These are phyloP conservation scores for Trachelus troglodyta DNA, from an alignment of 2,888 invertebrate genomes.

Conservation along the genomic window DNA sequence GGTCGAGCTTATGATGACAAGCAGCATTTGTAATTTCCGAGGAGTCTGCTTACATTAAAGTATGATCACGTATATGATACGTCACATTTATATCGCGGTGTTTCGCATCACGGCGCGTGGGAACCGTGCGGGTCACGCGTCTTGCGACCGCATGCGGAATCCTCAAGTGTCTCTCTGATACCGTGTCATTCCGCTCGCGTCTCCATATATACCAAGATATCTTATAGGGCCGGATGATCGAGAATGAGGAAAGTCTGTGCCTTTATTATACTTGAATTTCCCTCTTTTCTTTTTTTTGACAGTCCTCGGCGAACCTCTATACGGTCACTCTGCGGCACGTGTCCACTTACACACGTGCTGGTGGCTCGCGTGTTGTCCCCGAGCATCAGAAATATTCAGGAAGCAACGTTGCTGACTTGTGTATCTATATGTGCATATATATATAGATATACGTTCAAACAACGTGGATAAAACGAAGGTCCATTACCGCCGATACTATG, in stretches of 20 bases:
- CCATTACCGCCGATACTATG: not conserved
- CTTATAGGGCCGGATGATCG: not conserved
- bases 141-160: constrained; percentile 58
- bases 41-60: constrained; percentile 53
- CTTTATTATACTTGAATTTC: not conserved
- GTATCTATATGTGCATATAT: not conserved
- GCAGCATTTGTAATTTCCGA: constrained; percentile 47
- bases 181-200: not conserved
- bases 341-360: not conserved
- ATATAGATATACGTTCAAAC: not conserved
- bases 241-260: not conserved
- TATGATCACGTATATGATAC: constrained; percentile 62
- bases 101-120: constrained; percentile 59
- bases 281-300: not conserved
- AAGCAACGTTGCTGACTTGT: not conserved
- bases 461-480: not conserved
- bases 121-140: constrained; percentile 63
- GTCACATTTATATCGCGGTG: constrained; percentile 53
- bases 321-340: not conserved
- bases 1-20: constrained; percentile 26
- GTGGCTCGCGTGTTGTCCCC: not conserved
- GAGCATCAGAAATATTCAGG: not conserved
- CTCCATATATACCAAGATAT: not conserved
- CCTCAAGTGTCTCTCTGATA: constrained; percentile 42
- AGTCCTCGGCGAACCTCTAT: not conserved